Evolutionary conservation across 2,797 vertebrate genomes (phyloP), one percentile per base, ranked within the genome.

Genomic region (Cryptoprocta ferox): DNA sequence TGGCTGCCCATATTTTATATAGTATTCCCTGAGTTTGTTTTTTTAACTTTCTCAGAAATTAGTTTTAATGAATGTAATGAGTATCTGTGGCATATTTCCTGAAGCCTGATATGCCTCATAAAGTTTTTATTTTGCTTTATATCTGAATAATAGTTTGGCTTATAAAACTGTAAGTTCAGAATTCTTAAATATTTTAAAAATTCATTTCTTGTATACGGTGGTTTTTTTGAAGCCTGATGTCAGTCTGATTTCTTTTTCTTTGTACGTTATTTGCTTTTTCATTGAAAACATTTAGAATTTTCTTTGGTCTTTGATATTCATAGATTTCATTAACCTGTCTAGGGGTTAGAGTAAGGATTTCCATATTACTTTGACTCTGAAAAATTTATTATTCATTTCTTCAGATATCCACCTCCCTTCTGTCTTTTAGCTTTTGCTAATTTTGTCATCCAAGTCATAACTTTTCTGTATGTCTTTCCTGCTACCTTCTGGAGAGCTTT

Each of bases 111-210:
- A 32, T 42, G 28, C 48, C 30, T 79, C 37, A 24, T 79, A 28
- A 0, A 87, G 12, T 83, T 94, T 97, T 95, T 97, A 35, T 92
- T 71, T 92, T 50, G 24, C 14, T 80, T 95, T 10, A n/a, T 89
- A 56, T 87, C 30, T 93, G 80, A 85, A 61, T 59, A 86, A 78
- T 65, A 75, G 37, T 88, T 89, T 94, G 88, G 10, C 24, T n/a
- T 73, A 39, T 75, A 73, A 91, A 95, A 70, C 70, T 83, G 3
- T 92, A 89, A 82, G 75, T 82, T 88, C 3, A 39, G 24, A 84
- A 13, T 75, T 76, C 24, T 95, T 76, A 45, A 81, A 16, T 75
- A 70, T 50, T 53, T 81, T 78, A 70, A 92, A 91, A 53, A 12
- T 68, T 45, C 15, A 63, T 88, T 80, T 89, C 65, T 81, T 68